These are phyloP conservation scores for Macrostomum lignano DNA, from an alignment of 1,140 invertebrate genomes.

Conservation along the genomic window DNA sequence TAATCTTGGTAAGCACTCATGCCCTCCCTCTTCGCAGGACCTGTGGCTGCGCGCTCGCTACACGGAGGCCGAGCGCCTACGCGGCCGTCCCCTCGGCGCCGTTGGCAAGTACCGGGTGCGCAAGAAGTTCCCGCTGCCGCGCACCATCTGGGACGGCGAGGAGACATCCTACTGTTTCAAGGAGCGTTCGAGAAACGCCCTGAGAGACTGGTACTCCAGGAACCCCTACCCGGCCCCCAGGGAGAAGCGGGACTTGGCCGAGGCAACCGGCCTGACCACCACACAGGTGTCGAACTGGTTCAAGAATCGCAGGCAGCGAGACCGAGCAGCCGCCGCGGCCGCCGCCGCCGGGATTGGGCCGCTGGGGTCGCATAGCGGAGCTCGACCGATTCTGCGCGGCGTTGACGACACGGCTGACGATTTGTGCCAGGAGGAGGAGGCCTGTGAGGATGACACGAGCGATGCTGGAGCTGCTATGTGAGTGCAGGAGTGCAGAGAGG, in stretches of 20 bases:
- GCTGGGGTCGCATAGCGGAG: no score
- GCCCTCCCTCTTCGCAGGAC: no score
- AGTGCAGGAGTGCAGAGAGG: no score
- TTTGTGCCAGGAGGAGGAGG: no score
- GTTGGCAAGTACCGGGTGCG: constrained; percentile 94
- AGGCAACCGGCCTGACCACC: constrained; percentile 78
- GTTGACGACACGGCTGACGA: no score
- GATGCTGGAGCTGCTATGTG: no score
- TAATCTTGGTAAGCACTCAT: no score
- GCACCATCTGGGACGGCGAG: constrained; percentile 99
- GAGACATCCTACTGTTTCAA: constrained; percentile 99
- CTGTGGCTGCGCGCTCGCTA: constrained; percentile 94
- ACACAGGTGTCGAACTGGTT: constrained; percentile 82
- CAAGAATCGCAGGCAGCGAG: constrained; percentile 53
- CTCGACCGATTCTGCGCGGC: no score
- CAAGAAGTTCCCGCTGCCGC: constrained; percentile 87
- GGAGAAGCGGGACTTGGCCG: constrained; percentile 40
- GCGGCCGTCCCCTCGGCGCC: constrained; percentile 74
- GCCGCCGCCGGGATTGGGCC: no score
- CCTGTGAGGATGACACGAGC: no score
- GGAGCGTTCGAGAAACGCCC: constrained; percentile 64
- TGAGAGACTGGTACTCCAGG: constrained; percentile 91
- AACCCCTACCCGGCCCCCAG: constrained; percentile 97
- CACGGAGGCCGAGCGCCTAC: constrained; percentile 74
- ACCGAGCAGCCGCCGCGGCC: constrained; percentile 71